These are phyloP conservation scores for Cyrtodaria siliqua DNA, from an alignment of 2,888 invertebrate genomes.

Conservation along the genomic window DNA sequence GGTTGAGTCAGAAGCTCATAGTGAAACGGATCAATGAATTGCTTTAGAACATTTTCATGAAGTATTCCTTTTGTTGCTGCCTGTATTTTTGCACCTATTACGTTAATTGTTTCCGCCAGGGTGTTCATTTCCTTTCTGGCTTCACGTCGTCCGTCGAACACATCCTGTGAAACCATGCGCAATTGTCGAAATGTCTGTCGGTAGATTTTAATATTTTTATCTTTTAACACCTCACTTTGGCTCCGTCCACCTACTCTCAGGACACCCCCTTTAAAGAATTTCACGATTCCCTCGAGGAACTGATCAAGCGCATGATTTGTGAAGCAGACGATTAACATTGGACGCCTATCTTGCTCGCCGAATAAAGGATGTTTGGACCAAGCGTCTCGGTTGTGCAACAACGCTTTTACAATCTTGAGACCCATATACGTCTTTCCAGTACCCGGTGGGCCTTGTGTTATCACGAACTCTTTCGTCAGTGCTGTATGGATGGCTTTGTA, in stretches of 20 bases:
- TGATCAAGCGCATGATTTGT: conserved; percentile 85
- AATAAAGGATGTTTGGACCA: conserved; percentile 78
- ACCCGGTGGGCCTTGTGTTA: conserved; percentile 91
- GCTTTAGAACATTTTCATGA: too few relatives aligned
- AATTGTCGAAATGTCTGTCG: conserved; percentile 49
- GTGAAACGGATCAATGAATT: too few relatives aligned
- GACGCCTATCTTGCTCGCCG: conserved; percentile 24
- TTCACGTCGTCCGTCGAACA: conserved; percentile 46
- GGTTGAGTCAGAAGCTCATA: too few relatives aligned
- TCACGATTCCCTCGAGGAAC: conserved; percentile 80
- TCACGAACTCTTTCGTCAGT: conserved; percentile 79
- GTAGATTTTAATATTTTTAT: conserved; percentile 55
- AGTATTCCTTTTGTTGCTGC: too few relatives aligned
- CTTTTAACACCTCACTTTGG: conserved; percentile 63
- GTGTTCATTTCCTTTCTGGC: conserved; percentile 59
- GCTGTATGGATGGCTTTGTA: conserved; percentile 78
- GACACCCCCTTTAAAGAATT: conserved; percentile 66
- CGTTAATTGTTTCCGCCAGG: too few relatives aligned
- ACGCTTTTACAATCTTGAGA: conserved; percentile 89
- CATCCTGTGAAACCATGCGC: conserved; percentile 37
- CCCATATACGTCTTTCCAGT: conserved; percentile 95
- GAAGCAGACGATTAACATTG: conserved; percentile 83
- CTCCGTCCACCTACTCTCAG: conserved; percentile 81
- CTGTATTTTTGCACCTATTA: too few relatives aligned
- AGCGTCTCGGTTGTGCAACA: conserved; percentile 88